Evolutionary conservation across 2,797 vertebrate species (phyloP), one percentile per base, ranked within the genome.

Genomic region (Pseudopleuronectes americanus): DNA sequence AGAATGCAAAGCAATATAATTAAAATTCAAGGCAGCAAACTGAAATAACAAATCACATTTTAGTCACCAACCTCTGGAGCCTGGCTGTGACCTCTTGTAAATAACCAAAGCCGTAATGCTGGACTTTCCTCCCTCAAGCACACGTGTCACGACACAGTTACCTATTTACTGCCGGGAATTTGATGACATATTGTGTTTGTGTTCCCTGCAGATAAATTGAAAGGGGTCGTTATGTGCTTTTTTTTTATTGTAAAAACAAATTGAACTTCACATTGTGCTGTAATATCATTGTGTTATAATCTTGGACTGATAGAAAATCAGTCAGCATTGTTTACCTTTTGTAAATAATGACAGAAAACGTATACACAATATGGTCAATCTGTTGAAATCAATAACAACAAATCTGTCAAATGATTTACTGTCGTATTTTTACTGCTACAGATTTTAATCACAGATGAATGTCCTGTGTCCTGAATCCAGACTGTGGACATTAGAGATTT

Each of bases 111-210:
- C 4, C 8, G 70, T 6, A 70, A 72, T 24, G 1, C 45, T 67
- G 77, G 71, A 85, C 71, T 84, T 84, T 79, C 49, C 51, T 62
- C 41, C 33, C 31, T 41, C 62, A 41, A 61, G 43, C 53, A 68
- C 45, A 41, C 4, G n/a, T 63, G 16, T 36, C 22, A 57, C 4
- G 1, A 2, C 17, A 59, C 21, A 43, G 1, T 33, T 56, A 65
- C 71, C 4, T 21, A 6, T 71, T 71, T 45, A 21, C 38, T 76
- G 36, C 36, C 45, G 26, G 26, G 24, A 70, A n/a, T 9, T n/a
- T 16, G n/a, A 47, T n/a, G 45, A 47, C 2, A 47, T 47, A 47
- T 45, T 8, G 8, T 48, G n/a, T 48, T 48, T 48, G 47, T 48
- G 17, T 48, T 48, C 47, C 47, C 8, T 48, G 8, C 19, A 10